These are phyloP conservation scores for Arctia plantaginis DNA, from an alignment of 2,888 invertebrate species.

Conservation along the genomic window DNA sequence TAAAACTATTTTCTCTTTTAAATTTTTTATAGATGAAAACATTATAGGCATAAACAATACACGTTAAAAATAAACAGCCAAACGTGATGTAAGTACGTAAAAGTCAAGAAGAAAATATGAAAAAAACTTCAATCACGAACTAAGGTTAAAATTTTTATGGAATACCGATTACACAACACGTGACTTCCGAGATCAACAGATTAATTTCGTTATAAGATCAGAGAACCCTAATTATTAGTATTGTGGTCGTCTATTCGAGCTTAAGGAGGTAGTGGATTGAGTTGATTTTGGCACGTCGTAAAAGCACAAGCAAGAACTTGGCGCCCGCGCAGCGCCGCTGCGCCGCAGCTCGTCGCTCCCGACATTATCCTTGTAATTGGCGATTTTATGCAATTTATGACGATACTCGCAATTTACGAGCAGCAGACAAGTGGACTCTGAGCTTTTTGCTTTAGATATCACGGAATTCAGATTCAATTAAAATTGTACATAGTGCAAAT, in stretches of 20 bases:
- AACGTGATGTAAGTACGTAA: not conserved
- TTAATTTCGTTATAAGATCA: conserved; percentile 62
- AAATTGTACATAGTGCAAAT: conserved; percentile 81
- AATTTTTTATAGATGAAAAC: not conserved
- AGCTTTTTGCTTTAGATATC: conserved; percentile 62
- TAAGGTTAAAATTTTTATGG: conserved; percentile 51
- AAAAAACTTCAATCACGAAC: conserved; percentile 47
- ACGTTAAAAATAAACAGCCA: not conserved
- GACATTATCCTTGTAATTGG: conserved; percentile 82
- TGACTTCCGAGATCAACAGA: conserved; percentile 56
- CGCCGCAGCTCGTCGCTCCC: conserved; percentile 62
- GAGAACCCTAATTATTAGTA: conserved; percentile 59
- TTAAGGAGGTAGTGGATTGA: conserved; percentile 61
- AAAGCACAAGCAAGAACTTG: conserved; percentile 46
- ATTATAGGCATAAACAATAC: too few relatives aligned
- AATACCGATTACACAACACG: conserved; percentile 59
- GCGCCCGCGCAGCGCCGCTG: conserved; percentile 58
- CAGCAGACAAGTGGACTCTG: conserved; percentile 81
- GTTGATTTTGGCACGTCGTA: conserved; percentile 72
- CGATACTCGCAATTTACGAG: conserved; percentile 83
- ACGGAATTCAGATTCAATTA: conserved; percentile 80
- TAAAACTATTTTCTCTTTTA: not conserved
- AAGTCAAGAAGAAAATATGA: conserved; percentile 4
- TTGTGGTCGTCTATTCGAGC: conserved; percentile 58
- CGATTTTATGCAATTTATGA: conserved; percentile 85